Evolutionary conservation across 2,797 vertebrate species (phyloP).

Genomic region (Rhinoraja longicauda): DNA sequence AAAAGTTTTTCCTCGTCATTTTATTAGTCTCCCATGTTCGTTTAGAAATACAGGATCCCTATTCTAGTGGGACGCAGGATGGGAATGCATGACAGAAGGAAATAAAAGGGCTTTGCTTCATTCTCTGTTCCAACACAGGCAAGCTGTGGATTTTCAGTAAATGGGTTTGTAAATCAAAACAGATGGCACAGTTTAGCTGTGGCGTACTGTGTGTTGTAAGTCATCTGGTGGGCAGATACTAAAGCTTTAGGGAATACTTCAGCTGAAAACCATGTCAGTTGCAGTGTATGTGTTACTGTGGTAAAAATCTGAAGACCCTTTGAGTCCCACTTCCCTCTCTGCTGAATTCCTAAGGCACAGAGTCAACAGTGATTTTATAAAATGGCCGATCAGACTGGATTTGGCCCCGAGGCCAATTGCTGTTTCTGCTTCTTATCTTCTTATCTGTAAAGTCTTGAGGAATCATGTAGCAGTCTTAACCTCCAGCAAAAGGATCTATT

Average conservation of each 20-base stretch:
- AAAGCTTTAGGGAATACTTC: neutral
- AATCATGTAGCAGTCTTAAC: neutral
- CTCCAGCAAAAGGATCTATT: neutral
- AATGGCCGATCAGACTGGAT: no score
- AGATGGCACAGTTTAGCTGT: neutral
- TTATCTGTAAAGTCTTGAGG: neutral
- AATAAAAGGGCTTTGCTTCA: neutral
- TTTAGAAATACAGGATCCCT: neutral
- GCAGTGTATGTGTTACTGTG: neutral
- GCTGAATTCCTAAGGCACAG: neutral
- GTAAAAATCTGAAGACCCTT: neutral
- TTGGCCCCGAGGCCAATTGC: no score
- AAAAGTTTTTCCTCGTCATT: no score
- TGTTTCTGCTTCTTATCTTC: no score
- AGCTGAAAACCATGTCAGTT: neutral
- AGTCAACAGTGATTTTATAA: no score
- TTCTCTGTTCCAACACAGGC: neutral
- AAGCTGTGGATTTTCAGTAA: neutral
- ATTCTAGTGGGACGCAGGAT: neutral
- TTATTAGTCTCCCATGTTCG: neutral
- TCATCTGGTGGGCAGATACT: neutral
- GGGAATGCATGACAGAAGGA: neutral
- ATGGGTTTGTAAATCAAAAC: neutral
- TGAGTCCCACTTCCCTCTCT: neutral
- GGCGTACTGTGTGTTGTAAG: neutral